Base-by-base conservation (phyloP, 2,797 vertebrate genomes). In the Typhlichthys eigenmanni region DNA sequence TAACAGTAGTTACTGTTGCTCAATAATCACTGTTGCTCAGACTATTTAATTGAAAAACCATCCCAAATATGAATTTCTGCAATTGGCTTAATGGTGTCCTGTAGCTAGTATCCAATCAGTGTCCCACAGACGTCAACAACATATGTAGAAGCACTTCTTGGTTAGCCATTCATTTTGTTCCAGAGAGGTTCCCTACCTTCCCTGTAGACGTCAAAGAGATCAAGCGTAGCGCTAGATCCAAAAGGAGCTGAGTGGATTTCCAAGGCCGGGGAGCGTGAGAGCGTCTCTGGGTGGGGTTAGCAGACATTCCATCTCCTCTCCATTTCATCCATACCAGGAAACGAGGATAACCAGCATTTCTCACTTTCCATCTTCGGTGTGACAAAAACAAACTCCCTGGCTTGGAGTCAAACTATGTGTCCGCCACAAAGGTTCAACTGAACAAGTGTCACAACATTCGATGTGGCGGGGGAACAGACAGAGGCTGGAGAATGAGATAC, bases 231-330 rank as follows among this genome's bases (percentile, higher is more conserved):
- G 68, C 56, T 57, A 45, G 62, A 50, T 64, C 45, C 55, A 71
- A 51, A 12, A 70, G 60, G 68, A 57, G 34, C 50, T 29, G 13
- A 75, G 54, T 0, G 53, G 58, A 80, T 68, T 62, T 47, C 9
- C 48, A 71, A 79, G 46, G 56, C 55, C 66, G 60, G 47, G 60
- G 17, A 69, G 48, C 48, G 66, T 72, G 57, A 10, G 47, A 65
- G 55, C 38, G 51, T 72, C 60, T 83, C 49, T 73, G 81, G 77
- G 83, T 85, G 80, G 84, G 65, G 83, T 75, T 46, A 64, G 55
- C 17, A 19, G 52, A 67, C 66, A 63, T 60, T 84, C 74, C 74
- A 2, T 46, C 19, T 14, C 62, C 29, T 87, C 76, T 89, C 68
- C 75, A 74, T 84, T 87, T 82, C 72, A 75, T 73, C 79, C 60